Percentiles rank a stretch among this genome's conserved stretches.
Evolutionary conservation across 1,140 invertebrate genomes (phyloP).

Genomic region (Lepeophtheirus salmonis): DNA sequence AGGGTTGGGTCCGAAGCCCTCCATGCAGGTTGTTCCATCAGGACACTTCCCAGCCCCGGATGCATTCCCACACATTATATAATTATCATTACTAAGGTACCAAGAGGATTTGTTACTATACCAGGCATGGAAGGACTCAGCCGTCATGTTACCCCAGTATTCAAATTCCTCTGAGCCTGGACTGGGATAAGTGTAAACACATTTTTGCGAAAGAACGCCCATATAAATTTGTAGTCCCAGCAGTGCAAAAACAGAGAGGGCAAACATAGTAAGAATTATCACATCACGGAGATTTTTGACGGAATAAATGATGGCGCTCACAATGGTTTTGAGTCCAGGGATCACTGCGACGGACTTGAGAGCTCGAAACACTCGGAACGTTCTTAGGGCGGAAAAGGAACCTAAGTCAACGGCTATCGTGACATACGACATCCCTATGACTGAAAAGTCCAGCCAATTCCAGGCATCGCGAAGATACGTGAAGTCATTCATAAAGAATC

Average conservation of each 20-base stretch:
- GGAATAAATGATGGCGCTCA: conserved; percentile 94
- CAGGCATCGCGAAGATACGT: conserved; percentile 37
- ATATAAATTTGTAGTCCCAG: conserved; percentile 95
- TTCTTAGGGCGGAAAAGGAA: conserved; percentile 13
- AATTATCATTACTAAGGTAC: conserved; percentile 7
- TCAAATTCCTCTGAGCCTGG: conserved; percentile 4
- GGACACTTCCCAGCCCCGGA: conserved; percentile 68
- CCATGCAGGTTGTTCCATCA: conserved; percentile 53
- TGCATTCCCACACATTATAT: conserved; percentile 47
- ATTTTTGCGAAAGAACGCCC: conserved; percentile 87
- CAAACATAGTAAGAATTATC: conserved; percentile 95
- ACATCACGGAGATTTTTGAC: conserved; percentile 96
- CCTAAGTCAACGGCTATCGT: conserved; percentile 18
- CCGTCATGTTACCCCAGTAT: conserved; percentile 24
- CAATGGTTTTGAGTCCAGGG: conserved; percentile 91
- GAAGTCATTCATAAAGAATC: conserved; percentile 32
- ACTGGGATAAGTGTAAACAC: conserved; percentile 53
- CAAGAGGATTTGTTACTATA: conserved; percentile 21
- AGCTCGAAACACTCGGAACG: conserved; percentile 19
- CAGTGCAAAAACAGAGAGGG: conserved; percentile 87
- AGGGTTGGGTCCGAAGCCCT: conserved; percentile 59
- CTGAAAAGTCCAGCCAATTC: conserved; percentile 37
- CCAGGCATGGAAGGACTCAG: conserved; percentile 25
- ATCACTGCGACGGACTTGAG: conserved; percentile 21
- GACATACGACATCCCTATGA: conserved; percentile 27